Conservation (phyloP, 2,888 invertebrate species). For the Chloroclystis v-ata region DNA sequence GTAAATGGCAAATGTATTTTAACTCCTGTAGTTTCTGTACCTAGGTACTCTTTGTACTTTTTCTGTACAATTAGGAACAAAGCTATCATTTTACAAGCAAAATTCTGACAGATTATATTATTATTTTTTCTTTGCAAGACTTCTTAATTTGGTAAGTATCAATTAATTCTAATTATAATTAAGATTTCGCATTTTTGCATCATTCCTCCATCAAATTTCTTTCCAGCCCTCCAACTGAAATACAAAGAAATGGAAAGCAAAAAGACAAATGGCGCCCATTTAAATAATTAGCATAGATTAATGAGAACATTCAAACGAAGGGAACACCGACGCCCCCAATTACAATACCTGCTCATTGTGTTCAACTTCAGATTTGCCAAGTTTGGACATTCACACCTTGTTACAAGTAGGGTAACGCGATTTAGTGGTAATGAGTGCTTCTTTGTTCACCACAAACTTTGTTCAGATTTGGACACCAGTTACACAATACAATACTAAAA, state of each 20-base stretch:
- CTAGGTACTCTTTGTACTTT: too few relatives aligned
- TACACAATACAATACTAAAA: too few relatives aligned
- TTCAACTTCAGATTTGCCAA: constrained; percentile 11
- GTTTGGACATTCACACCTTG: constrained; percentile 7
- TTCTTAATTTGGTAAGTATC: too few relatives aligned
- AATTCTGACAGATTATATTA: background rate
- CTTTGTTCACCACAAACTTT: too few relatives aligned
- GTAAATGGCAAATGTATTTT: background rate
- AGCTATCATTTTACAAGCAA: background rate
- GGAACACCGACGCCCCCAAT: constrained; percentile 7
- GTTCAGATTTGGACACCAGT: too few relatives aligned
- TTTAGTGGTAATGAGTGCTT: background rate
- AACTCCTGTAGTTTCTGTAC: background rate
- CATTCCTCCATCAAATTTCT: background rate
- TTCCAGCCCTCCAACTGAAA: background rate
- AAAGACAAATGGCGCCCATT: constrained; percentile 29
- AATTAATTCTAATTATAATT: background rate
- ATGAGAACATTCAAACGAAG: constrained; percentile 7
- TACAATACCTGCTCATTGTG: constrained; percentile 10
- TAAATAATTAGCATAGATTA: constrained; percentile 28
- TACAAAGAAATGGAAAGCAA: constrained; percentile 1
- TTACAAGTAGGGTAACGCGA: background rate
- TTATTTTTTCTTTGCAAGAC: too few relatives aligned
- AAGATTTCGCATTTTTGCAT: too few relatives aligned
- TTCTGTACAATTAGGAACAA: too few relatives aligned